Evolutionary conservation across 1,140 invertebrate species (phyloP).

Genomic region (Drosophila sucinea): DNA sequence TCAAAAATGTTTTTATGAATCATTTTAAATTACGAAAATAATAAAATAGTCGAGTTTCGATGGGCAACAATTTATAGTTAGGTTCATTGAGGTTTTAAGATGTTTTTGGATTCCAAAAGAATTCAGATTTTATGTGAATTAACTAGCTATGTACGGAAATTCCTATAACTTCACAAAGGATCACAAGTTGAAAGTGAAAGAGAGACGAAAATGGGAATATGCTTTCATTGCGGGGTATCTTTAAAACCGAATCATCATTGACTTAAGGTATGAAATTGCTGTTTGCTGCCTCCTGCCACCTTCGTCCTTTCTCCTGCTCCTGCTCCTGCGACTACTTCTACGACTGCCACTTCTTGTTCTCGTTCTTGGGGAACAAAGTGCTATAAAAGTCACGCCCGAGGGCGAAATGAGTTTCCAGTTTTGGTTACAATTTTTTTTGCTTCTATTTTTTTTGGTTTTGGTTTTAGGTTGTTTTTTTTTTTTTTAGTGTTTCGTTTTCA

Average conservation of each 20-base stretch:
- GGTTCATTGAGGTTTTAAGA: too few species aligned
- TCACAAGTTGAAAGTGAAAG: too few species aligned
- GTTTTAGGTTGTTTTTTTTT: conserved; percentile 36
- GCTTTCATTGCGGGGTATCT: neutral
- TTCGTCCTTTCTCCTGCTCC: neutral
- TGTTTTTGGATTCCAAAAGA: too few species aligned
- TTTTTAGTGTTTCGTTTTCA: conserved; percentile 41
- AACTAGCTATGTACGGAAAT: too few species aligned
- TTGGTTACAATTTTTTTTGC: conserved; percentile 38
- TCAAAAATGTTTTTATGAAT: too few species aligned
- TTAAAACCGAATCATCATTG: conserved; percentile 1
- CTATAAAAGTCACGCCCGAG: conserved; percentile 79
- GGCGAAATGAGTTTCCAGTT: conserved; percentile 77
- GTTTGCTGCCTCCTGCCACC: neutral
- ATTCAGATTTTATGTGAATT: too few species aligned
- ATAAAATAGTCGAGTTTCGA: too few species aligned
- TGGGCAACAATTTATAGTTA: too few species aligned
- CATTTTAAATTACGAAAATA: too few species aligned
- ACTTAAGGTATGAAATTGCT: neutral
- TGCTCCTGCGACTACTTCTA: conserved; percentile 11
- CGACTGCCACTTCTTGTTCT: conserved; percentile 33
- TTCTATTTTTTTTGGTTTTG: conserved; percentile 54
- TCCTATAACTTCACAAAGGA: too few species aligned
- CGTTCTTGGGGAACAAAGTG: conserved; percentile 63
- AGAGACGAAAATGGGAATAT: too few species aligned